Base-by-base conservation (phyloP, 2,113 vertebrate genomes). In the Isichthys henryi region DNA sequence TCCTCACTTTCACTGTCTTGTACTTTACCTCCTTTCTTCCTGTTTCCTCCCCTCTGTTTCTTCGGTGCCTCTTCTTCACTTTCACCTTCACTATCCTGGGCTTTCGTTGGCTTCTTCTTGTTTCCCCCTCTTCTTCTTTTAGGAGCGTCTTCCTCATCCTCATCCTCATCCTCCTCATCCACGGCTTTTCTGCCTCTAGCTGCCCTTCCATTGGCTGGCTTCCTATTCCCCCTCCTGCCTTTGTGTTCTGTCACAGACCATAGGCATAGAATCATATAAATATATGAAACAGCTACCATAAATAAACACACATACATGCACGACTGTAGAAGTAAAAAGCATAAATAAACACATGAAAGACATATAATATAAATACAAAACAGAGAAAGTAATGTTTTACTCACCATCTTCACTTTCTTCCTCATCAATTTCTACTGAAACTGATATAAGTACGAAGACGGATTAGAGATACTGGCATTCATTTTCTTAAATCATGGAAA, bases 381-480 rank as follows among this genome's bases (percentile, higher is more conserved):
- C n/a, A 21, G 9, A 39, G 19, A 56, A 19, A 31, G 31, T 5
- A 19, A 31, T 53, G 85, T 84, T 90, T 17, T 11, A 88, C 85
- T 95, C 93, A 98, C 97, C 97, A 89, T 97, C 96, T 46, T 96
- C 96, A 88, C 94, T 97, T 84, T 94, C 95, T 35, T 96, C 94
- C 49, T 92, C 96, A n/a, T 97, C 97, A 88, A 97, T 93, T 58
- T 97, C 96, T 50, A 98, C 96, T 89, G 95, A 96, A 0, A 95
- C 97, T 98, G 94, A 90, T 93, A 92, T 91, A 89, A 56, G 91
- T 15, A 94, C 56, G 93, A 90, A 93, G 90, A 90, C 1, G 56
- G 2, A n/a, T 58, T 83, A 62, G n/a, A 48, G 3, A 66, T 21
- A 77, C 21, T 2, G 35, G 11, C 19, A 48, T 74, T 0, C 7